A percentile compares a stretch with the other conserved stretches of the same genome.
phyloP scores from a whole-genome alignment of 2,113 vertebrate species.

The Charina bottae region DNA sequence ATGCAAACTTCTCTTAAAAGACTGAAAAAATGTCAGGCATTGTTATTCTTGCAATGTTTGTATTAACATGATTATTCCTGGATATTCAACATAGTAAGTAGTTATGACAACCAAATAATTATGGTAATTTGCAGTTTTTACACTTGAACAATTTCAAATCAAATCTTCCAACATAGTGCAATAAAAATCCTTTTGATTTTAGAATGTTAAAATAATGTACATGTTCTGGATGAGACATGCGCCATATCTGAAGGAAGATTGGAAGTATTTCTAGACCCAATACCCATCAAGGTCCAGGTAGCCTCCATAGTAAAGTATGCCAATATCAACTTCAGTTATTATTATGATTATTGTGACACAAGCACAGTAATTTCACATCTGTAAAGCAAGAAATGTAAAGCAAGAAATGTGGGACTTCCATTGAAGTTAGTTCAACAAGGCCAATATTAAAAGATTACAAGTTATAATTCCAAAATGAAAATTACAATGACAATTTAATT shows the following conservation, averaged over 20 bases:
- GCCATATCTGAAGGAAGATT: background rate
- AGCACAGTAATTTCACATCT: background rate
- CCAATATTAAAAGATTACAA: background rate
- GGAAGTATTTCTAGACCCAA: background rate
- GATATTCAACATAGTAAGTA: background rate
- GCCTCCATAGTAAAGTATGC: background rate
- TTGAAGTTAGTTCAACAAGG: background rate
- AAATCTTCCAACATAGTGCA: background rate
- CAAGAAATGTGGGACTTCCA: background rate
- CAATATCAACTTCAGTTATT: background rate
- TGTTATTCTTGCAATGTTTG: background rate
- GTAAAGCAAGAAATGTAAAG: background rate
- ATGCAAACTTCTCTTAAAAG: background rate
- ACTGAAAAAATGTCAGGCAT: background rate
- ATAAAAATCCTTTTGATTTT: background rate
- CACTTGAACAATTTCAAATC: background rate
- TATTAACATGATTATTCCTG: background rate
- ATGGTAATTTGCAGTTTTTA: background rate
- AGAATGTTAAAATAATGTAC: background rate
- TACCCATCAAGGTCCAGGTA: background rate
- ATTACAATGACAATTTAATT: conserved; percentile 16
- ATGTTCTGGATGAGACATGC: background rate
- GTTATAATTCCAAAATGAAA: background rate
- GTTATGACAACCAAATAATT: background rate
- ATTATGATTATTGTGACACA: background rate